Evolutionary conservation across 2,888 invertebrate genomes (phyloP).

Genomic region (Acleris cristana): DNA sequence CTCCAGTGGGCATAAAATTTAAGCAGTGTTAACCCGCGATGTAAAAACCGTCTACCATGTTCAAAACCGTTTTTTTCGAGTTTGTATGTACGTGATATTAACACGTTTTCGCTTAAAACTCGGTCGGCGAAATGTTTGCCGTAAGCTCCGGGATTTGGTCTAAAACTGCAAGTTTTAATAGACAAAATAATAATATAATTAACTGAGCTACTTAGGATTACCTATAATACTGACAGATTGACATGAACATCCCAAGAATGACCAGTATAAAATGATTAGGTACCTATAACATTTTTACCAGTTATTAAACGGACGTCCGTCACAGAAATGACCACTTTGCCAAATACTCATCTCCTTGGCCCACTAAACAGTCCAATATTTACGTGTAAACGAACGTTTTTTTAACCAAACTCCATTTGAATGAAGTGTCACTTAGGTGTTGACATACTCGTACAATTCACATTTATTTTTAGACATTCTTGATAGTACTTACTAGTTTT

Average conservation of each 20-base stretch:
- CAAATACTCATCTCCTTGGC: conserved; percentile 31
- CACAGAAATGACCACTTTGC: conserved; percentile 8
- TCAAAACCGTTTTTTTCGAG: conserved; percentile 11
- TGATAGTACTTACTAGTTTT: neutral
- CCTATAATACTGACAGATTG: neutral
- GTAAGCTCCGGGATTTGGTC: neutral
- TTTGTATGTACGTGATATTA: neutral
- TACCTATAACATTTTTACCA: no score
- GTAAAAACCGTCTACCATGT: neutral
- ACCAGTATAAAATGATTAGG: no score
- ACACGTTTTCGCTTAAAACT: neutral
- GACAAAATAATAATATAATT: no score
- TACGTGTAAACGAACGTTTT: conserved; percentile 28
- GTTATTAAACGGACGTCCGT: conserved; percentile 9
- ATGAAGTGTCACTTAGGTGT: conserved; percentile 29
- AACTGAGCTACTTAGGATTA: neutral
- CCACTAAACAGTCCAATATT: conserved; percentile 30
- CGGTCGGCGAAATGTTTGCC: no score
- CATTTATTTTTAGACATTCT: neutral
- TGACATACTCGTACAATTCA: conserved; percentile 9
- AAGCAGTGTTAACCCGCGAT: conserved; percentile 21
- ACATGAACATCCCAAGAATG: no score
- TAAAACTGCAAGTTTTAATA: neutral
- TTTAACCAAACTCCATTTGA: conserved; percentile 20
- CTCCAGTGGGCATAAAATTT: conserved; percentile 18